Base-by-base conservation (phyloP, 2,113 vertebrate species). In the Colossoma macropomum region DNA sequence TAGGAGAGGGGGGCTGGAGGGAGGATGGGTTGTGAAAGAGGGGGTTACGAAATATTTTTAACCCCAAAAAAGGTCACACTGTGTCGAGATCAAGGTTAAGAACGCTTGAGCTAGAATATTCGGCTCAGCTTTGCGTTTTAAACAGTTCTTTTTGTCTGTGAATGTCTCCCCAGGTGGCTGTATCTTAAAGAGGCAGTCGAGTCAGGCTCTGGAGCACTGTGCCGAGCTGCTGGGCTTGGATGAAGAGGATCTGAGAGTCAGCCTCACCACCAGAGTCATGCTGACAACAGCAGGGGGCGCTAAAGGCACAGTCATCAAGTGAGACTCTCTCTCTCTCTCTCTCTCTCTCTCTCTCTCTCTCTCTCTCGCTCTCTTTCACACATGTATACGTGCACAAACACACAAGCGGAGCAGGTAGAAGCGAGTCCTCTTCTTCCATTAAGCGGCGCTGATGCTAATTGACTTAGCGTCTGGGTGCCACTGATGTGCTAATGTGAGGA, bases 231-330 rank as follows among this genome's bases (percentile, higher is more conserved):
- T 99, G 88, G 97, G 98, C 0, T 94, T 99, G 90, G 97, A 96
- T 66, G 83, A 94, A 88, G 97, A 98, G 4, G 98, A 98, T 84
- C 94, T 99, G 82, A 92, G 96, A 9, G 95, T 95, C 77, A 99
- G 97, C 91, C 94, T 99, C 80, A 99, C 98, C 65, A 91, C 94
- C n/a, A 95, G 97, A 89, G 96, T 98, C 81, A 99, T 99, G 98
- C 94, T 96, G 5, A 99, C 98, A 0, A 96, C 98, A 90, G 97
- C 98, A 95, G 97, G 98, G 92, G 98, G 98, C 93, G 87, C 93
- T 92, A 99, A 99, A 94, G 97, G 97, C 86, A 99, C 97, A 0
- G 96, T 96, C 86, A 99, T 99, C 93, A 99, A 97, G 98, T 99
- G 94, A 95, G 97, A 87, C 8, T 4, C 68, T 0, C 0, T 74